Evolutionary conservation across 2,888 invertebrate genomes (phyloP).

Genomic region (Alloplasta piceator): DNA sequence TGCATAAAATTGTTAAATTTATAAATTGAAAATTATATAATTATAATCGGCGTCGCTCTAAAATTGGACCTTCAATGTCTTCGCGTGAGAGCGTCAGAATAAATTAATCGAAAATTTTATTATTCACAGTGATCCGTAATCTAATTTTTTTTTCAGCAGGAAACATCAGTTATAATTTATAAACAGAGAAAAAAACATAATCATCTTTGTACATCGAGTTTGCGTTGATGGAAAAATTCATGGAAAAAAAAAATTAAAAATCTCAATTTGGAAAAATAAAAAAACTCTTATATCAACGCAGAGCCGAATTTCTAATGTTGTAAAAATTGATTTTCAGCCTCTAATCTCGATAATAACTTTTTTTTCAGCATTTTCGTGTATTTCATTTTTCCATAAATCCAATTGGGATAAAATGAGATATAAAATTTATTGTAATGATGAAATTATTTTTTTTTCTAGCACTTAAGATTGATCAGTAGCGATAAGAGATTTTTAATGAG

Average conservation of each 20-base stretch:
- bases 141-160: slow-evolving; percentile 79
- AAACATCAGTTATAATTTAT: slow-evolving; percentile 72
- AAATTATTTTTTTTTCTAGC: slow-evolving; percentile 28
- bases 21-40: too few relatives aligned
- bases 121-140: slow-evolving; percentile 54
- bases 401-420: slow-evolving; percentile 65
- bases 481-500: slow-evolving; percentile 3
- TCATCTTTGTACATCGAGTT: slow-evolving; percentile 71
- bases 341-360: slow-evolving; percentile 6
- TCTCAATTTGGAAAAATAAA: slow-evolving; percentile 3
- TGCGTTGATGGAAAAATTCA: slow-evolving; percentile 70
- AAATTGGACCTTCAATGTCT: slow-evolving; percentile 50
- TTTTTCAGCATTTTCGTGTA: background rate
- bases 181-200: slow-evolving; percentile 14
- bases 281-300: slow-evolving; percentile 57
- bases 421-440: slow-evolving; percentile 38
- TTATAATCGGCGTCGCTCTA: background rate
- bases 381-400: slow-evolving; percentile 59
- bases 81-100: slow-evolving; percentile 6
- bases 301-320: slow-evolving; percentile 33
- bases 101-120: slow-evolving; percentile 12
- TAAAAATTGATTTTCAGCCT: slow-evolving; percentile 73
- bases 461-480: slow-evolving; percentile 14
- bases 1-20: too few relatives aligned
- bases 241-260: slow-evolving; percentile 19